These are phyloP conservation scores for Sylvia borin DNA, from an alignment of 2,797 vertebrate species.

Conservation along the genomic window DNA sequence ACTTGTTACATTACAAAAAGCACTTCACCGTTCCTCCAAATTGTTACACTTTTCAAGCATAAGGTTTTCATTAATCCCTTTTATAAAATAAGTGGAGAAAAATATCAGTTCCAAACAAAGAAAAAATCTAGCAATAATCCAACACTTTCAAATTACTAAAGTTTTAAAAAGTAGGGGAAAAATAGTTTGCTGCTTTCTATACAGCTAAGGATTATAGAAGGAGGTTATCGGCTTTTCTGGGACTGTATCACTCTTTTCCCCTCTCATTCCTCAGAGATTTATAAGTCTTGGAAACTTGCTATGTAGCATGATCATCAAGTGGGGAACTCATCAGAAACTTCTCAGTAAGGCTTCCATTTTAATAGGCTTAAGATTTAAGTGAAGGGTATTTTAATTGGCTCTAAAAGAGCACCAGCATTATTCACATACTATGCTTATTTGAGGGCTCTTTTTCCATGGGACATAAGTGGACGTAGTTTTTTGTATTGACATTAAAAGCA, in stretches of 20 bases:
- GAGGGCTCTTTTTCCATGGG: neutral
- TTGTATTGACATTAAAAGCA: neutral
- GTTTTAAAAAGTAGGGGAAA: neutral
- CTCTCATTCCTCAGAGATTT: neutral
- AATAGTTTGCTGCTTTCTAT: neutral
- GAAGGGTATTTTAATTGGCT: neutral
- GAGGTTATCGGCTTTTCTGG: neutral
- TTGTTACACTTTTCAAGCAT: constrained; percentile 28
- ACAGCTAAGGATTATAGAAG: neutral
- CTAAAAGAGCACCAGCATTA: neutral
- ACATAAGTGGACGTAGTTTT: neutral
- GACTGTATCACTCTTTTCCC: neutral
- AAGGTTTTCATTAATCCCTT: constrained; percentile 7
- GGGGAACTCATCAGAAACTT: neutral
- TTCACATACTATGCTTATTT: neutral
- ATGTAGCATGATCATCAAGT: neutral
- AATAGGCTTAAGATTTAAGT: neutral
- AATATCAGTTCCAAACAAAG: neutral
- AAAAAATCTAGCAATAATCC: neutral
- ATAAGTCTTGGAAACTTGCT: neutral
- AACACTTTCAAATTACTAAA: constrained; percentile 21
- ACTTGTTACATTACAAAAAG: neutral
- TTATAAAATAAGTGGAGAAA: neutral
- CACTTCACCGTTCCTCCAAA: neutral
- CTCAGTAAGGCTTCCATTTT: constrained; percentile 17